Conservation (phyloP, 2,888 invertebrate genomes). For the Eristalis pertinax region DNA sequence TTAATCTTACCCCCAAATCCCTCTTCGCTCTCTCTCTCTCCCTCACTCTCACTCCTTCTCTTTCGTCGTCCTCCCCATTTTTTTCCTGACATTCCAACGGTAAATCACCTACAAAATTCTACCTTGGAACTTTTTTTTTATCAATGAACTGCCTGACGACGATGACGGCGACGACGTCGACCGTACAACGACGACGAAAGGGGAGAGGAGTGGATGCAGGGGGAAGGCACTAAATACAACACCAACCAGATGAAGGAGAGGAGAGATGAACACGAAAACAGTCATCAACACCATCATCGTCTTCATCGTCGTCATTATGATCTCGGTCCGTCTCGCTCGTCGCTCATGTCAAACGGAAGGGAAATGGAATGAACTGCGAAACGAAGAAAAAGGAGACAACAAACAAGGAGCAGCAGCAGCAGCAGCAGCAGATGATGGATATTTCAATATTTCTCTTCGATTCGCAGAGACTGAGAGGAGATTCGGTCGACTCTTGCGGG, state of each 20-base stretch:
- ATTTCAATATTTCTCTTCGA: conserved; percentile 1
- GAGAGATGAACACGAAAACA: conserved; percentile 22
- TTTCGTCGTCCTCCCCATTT: background rate
- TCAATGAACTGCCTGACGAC: conserved; percentile 55
- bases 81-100: conserved; percentile 59
- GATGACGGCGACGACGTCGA: conserved; percentile 1
- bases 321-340: background rate
- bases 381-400: background rate
- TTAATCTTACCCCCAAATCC: background rate
- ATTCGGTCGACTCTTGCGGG: conserved; percentile 28
- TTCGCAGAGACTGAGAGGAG: conserved; percentile 18
- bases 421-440: background rate
- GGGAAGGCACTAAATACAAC: background rate
- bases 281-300: conserved; percentile 44
- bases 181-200: background rate
- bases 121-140: conserved; percentile 44
- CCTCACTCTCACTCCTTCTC: background rate
- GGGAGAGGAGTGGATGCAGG: background rate
- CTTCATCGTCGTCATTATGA: conserved; percentile 15
- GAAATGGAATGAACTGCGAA: background rate
- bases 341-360: background rate
- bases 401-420: background rate
- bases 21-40: background rate
- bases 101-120: conserved; percentile 47
- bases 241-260: background rate